These are phyloP conservation scores for Scytalopus superciliaris DNA, from an alignment of 2,113 vertebrate genomes.

Conservation along the genomic window DNA sequence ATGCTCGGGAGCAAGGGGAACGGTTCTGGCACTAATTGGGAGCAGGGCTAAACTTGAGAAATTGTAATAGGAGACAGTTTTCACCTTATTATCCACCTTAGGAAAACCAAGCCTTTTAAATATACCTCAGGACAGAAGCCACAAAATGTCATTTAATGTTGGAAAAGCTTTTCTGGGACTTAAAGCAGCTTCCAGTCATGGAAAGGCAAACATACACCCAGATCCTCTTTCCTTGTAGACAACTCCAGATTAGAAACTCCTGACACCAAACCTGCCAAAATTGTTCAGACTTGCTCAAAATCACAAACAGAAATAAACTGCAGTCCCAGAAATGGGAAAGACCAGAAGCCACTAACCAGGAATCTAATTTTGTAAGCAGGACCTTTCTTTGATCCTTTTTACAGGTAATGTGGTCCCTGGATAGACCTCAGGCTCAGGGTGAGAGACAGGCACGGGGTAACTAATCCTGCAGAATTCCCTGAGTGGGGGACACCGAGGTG, in stretches of 20 bases:
- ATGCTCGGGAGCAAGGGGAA: background rate
- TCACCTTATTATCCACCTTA: background rate
- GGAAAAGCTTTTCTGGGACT: background rate
- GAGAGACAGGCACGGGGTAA: background rate
- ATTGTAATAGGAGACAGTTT: background rate
- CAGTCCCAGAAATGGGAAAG: background rate
- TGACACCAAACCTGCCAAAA: background rate
- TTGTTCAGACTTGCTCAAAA: background rate
- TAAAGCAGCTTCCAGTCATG: background rate
- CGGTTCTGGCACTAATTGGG: background rate
- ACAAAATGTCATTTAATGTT: background rate
- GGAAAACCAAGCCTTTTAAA: background rate
- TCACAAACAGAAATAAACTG: background rate
- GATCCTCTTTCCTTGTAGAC: background rate
- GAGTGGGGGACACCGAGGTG: fast-evolving
- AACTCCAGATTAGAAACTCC: background rate
- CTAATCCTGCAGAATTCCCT: background rate
- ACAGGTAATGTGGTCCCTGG: background rate
- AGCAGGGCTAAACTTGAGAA: background rate
- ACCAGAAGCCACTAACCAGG: background rate
- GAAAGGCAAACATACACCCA: background rate
- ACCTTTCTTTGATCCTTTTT: background rate
- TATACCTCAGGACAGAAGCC: background rate
- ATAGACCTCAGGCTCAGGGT: background rate
- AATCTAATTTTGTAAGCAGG: background rate